A percentile compares a stretch with the other conserved stretches of the same genome.
phyloP scores from a whole-genome alignment of 2,113 vertebrate species.

The Gambusia affinis region DNA sequence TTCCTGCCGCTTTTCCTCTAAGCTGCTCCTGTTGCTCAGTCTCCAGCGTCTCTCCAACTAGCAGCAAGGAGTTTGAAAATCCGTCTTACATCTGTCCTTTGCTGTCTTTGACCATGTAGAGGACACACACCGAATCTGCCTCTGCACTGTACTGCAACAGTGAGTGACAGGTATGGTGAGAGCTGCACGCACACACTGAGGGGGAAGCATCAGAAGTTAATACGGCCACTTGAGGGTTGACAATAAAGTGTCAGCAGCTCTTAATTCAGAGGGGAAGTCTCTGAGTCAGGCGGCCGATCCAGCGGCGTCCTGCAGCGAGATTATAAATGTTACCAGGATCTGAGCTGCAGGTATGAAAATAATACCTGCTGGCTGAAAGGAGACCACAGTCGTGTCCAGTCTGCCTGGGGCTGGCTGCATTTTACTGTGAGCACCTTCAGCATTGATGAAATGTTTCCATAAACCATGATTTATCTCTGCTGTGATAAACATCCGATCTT shows the following conservation, averaged over 20 bases:
- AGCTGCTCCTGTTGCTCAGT: constrained; percentile 6
- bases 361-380: constrained; percentile 59
- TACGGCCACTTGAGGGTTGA: constrained; percentile 68
- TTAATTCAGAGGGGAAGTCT: constrained; percentile 69
- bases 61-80: constrained; percentile 21
- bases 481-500: neutral
- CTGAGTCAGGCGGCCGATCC: constrained; percentile 40
- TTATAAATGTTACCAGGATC: constrained; percentile 45
- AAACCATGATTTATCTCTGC: neutral
- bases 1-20: constrained; percentile 38
- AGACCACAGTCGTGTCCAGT: constrained; percentile 32
- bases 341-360: constrained; percentile 52
- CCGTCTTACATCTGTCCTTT: constrained; percentile 57
- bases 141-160: constrained; percentile 38
- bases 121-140: constrained; percentile 62
- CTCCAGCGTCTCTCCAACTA: constrained; percentile 28
- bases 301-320: constrained; percentile 56
- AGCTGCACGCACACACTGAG: constrained; percentile 9
- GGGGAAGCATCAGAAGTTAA: constrained; percentile 55
- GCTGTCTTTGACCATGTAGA: constrained; percentile 55
- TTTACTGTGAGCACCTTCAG: constrained; percentile 28
- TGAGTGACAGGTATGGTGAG: constrained; percentile 52
- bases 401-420: constrained; percentile 6
- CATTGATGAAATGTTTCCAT: constrained; percentile 24
- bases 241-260: constrained; percentile 80